These are phyloP conservation scores for Pseudomugil gertrudae DNA, from an alignment of 2,797 vertebrate species.

Conservation along the genomic window DNA sequence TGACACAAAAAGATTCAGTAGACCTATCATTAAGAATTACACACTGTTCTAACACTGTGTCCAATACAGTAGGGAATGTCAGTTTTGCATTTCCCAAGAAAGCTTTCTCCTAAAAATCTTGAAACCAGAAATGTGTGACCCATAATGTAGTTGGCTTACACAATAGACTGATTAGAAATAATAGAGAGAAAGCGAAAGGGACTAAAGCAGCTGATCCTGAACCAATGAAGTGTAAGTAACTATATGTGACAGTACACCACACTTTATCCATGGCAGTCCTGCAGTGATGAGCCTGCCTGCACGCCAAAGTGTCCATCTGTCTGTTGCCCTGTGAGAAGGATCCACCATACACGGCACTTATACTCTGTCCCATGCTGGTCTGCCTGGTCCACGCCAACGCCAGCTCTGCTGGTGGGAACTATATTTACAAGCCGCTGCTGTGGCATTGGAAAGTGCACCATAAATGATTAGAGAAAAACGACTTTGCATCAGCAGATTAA, in stretches of 20 bases:
- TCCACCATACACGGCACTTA: conserved; percentile 67
- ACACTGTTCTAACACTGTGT: too few species aligned
- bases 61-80: conserved; percentile 9
- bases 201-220: conserved; percentile 46
- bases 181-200: background rate
- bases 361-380: conserved; percentile 65
- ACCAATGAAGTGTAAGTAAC: conserved; percentile 73
- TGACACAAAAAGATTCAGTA: background rate
- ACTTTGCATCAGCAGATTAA: conserved; percentile 40
- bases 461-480: conserved; percentile 30
- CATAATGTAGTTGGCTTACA: background rate
- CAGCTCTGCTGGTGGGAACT: conserved; percentile 80
- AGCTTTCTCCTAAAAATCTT: background rate
- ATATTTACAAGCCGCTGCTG: conserved; percentile 86
- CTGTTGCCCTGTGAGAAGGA: conserved; percentile 69
- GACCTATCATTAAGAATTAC: background rate
- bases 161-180: background rate
- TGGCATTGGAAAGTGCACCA: conserved; percentile 50
- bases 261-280: conserved; percentile 73
- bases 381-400: conserved; percentile 68
- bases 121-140: conserved; percentile 17
- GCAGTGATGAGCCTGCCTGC: conserved; percentile 62
- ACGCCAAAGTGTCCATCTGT: conserved; percentile 84
- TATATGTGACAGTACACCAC: conserved; percentile 74
- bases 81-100: conserved; percentile 17